Conservation (phyloP, 2,797 vertebrate genomes). For the Pipistrellus pipistrellus region DNA sequence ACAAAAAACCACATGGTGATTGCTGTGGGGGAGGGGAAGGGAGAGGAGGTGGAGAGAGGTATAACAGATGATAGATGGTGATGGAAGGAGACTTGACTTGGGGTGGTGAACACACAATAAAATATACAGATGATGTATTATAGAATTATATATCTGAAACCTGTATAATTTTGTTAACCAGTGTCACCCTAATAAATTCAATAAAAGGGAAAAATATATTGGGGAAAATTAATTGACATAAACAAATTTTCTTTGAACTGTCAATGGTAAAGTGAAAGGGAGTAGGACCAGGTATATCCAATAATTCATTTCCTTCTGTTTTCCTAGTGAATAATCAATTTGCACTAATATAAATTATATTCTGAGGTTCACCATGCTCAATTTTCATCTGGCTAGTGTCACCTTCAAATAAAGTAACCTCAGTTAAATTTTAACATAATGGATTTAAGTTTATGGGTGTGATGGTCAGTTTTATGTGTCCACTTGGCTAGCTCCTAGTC, state of each 20-base stretch:
- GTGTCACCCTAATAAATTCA: neutral
- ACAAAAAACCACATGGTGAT: neutral
- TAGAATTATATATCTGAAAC: neutral
- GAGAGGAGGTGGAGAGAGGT: neutral
- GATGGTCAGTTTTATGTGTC: neutral
- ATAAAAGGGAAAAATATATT: neutral
- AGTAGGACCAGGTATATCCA: neutral
- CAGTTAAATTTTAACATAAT: slow-evolving; percentile 55
- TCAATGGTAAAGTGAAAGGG: slow-evolving; percentile 11
- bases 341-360: slow-evolving; percentile 10
- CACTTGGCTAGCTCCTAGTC: neutral
- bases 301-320: slow-evolving; percentile 52
- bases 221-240: neutral
- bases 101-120: neutral
- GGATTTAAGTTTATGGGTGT: neutral
- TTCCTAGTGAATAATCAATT: slow-evolving; percentile 39
- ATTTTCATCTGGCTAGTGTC: neutral
- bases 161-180: neutral
- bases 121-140: neutral
- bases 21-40: neutral
- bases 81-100: neutral
- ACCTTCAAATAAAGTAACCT: slow-evolving; percentile 47
- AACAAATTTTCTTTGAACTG: slow-evolving; percentile 55
- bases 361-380: neutral
- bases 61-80: neutral